These are phyloP conservation scores for Eremophila alpestris DNA, from an alignment of 2,797 vertebrate genomes.

Conservation along the genomic window DNA sequence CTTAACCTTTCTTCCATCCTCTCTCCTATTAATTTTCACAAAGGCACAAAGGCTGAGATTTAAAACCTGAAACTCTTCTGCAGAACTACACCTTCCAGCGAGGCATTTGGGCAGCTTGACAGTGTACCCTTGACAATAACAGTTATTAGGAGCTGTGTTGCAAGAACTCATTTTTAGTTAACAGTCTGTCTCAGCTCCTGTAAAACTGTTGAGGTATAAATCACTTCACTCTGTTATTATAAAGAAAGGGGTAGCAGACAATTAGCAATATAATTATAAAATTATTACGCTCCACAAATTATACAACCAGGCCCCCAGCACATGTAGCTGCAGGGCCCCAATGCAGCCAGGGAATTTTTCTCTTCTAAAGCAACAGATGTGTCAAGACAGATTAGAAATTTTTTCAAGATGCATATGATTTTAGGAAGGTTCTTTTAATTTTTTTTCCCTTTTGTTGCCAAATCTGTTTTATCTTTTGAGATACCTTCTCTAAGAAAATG, in stretches of 20 bases:
- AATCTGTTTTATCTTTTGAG: not conserved
- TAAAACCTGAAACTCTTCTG: not conserved
- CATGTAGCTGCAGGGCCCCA: slow-evolving; percentile 9
- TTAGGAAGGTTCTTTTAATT: not conserved
- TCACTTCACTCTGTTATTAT: slow-evolving; percentile 21
- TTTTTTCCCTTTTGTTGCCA: not conserved
- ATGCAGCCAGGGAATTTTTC: not conserved
- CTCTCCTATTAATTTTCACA: not conserved
- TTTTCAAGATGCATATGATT: not conserved
- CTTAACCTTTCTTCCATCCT: not conserved
- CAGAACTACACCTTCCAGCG: not conserved
- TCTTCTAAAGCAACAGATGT: slow-evolving; percentile 35
- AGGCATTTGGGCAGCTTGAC: not conserved
- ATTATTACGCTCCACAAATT: slow-evolving; percentile 24
- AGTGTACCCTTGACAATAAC: not conserved
- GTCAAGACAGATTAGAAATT: not conserved
- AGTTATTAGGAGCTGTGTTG: not conserved
- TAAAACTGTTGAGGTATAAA: slow-evolving; percentile 53
- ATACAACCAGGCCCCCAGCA: not conserved
- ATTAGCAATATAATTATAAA: slow-evolving; percentile 62
- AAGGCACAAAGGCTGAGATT: not conserved
- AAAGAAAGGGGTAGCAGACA: slow-evolving; percentile 13
- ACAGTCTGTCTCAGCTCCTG: slow-evolving; percentile 10
- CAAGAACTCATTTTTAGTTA: slow-evolving; percentile 20
- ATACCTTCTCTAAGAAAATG: not conserved